phyloP scores from a whole-genome alignment of 2,888 invertebrate genomes.

The Rhagophthalmus giganteus region DNA sequence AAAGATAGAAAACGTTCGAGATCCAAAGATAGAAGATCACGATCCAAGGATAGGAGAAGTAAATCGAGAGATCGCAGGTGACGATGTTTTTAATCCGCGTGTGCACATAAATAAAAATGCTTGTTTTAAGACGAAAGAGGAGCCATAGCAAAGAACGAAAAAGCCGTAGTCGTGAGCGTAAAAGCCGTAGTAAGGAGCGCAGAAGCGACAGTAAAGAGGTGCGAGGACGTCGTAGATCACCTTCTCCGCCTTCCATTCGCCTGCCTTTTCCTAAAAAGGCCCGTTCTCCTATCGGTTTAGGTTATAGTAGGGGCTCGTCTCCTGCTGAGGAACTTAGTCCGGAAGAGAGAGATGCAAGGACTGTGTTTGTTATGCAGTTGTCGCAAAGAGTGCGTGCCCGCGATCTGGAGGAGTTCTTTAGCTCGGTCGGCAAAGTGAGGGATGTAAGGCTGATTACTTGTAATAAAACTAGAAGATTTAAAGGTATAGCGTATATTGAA shows the following conservation, averaged over 20 bases:
- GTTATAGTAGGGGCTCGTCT: slow-evolving; percentile 55
- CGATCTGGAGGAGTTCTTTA: slow-evolving; percentile 98
- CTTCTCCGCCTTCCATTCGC: slow-evolving; percentile 49
- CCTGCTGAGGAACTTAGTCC: slow-evolving; percentile 80
- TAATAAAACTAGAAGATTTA: slow-evolving; percentile 97
- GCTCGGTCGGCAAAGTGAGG: slow-evolving; percentile 95
- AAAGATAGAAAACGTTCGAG: slow-evolving; percentile 50
- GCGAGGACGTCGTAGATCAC: slow-evolving; percentile 46
- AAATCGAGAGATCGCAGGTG: slow-evolving; percentile 42
- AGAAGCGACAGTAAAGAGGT: slow-evolving; percentile 33
- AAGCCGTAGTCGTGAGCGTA: slow-evolving; percentile 13
- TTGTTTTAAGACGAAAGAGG: too few relatives aligned
- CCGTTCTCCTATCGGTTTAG: slow-evolving; percentile 50
- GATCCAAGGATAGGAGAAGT: slow-evolving; percentile 37
- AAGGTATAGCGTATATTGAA: slow-evolving; percentile 99
- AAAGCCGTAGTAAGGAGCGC: slow-evolving; percentile 34
- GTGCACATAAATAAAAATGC: too few relatives aligned
- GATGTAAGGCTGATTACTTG: slow-evolving; percentile 98
- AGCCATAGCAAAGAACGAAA: slow-evolving; percentile 9
- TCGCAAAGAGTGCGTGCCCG: slow-evolving; percentile 91
- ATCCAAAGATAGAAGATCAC: slow-evolving; percentile 35
- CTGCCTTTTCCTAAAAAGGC: slow-evolving; percentile 45
- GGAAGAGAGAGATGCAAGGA: slow-evolving; percentile 97
- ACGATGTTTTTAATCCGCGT: too few relatives aligned
- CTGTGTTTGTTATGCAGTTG: slow-evolving; percentile 98